Evolutionary conservation across 30 jellyfish, hydroid and myxozoan genomes (phyloP).

Genomic region (Catostylus mosaicus): DNA sequence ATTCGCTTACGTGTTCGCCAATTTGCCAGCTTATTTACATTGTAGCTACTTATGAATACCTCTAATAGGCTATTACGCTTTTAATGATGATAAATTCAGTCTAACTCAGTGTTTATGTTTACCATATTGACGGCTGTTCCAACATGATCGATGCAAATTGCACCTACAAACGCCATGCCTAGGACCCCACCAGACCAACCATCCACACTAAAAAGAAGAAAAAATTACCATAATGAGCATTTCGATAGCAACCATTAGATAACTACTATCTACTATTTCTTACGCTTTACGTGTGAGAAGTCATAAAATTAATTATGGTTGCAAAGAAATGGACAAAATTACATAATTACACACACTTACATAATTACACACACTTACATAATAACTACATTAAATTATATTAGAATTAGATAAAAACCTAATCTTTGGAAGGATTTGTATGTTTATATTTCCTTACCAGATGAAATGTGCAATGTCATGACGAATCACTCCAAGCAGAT

Average conservation of each 20-base stretch:
- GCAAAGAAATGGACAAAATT: too few relatives aligned
- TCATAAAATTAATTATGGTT: too few relatives aligned
- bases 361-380: neutral
- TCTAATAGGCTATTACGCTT: too few relatives aligned
- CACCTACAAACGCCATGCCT: constrained; percentile 82
- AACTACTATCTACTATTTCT: neutral
- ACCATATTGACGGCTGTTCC: constrained; percentile 41
- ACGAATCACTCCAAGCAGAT: constrained; percentile 5
- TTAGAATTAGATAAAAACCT: neutral
- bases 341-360: neutral
- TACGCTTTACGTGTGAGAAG: neutral
- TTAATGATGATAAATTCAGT: too few relatives aligned
- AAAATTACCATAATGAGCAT: too few relatives aligned
- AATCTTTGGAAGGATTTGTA: neutral
- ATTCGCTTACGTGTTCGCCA: too few relatives aligned
- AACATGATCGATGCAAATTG: constrained; percentile 47
- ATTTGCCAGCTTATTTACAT: too few relatives aligned
- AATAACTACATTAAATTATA: too few relatives aligned
- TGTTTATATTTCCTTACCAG: neutral
- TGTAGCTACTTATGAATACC: too few relatives aligned
- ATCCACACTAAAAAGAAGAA: constrained; percentile 11
- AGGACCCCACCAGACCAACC: constrained; percentile 51
- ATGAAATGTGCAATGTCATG: constrained; percentile 60
- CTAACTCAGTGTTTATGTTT: neutral
- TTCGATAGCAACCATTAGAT: neutral